Evolutionary conservation across 2,797 vertebrate genomes (phyloP), one percentile per base, ranked within the genome.

Genomic region (Clarias fuscus): DNA sequence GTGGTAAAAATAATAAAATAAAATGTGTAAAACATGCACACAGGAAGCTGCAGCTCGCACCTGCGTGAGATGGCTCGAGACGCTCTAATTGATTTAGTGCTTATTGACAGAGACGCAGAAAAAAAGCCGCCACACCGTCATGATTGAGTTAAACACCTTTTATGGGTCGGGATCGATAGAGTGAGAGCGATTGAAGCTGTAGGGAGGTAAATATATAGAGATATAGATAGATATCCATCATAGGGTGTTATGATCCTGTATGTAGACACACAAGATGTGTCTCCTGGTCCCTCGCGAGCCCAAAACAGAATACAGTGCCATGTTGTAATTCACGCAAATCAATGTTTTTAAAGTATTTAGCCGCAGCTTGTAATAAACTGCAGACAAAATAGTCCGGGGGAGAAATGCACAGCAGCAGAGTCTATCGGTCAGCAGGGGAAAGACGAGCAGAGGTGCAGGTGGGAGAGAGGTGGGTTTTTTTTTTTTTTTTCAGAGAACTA

Each of bases 111-210:
- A 94, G 95, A 96, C 95, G 96, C 96, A 92, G 93, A 96, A 97
- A 37, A 37, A 37, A 98, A 97, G 97, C 96, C 96, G 96, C 96
- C 97, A 96, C 96, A 97, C 96, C 96, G 97, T 97, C 97, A 97
- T 96, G n/a, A 98, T 97, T 97, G 96, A 98, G 97, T 98, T 98
- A 98, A 98, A 98, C 97, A 97, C 97, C 95, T 96, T 97, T 98
- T 97, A 97, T 97, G 96, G 96, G 92, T 59, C 22, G 93, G 92
- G 96, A 98, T 98, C 96, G 94, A 98, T 98, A 96, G 94, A 95
- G 94, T 92, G 93, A 96, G 96, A 96, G 61, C 94, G 92, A 91
- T 89, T 88, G 89, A 67, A 58, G 88, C 56, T 24, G 62, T 33
- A 14, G 84, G 59, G 30, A 67, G 58, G 89, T 90, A 90, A 79